Base-by-base conservation (phyloP, 2,888 invertebrate genomes). In the Chesias legatella region DNA sequence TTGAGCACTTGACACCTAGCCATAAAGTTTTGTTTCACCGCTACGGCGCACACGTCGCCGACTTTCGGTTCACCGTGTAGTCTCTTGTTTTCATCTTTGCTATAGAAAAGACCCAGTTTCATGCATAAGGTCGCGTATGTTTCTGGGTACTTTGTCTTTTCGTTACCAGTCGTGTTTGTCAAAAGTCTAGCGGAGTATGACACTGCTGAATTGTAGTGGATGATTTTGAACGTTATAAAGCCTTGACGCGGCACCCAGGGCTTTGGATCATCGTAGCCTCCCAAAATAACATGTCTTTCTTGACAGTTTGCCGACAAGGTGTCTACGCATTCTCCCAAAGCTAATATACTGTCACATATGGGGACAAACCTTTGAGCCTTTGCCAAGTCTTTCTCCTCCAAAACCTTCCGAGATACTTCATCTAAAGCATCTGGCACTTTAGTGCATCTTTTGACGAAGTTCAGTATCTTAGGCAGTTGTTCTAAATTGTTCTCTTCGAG, bases 271-370 rank as follows among this genome's bases (percentile, higher is more conserved):
- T 92, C 90, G 10, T 79, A 77, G 4, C 88, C 72, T 42, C 90
- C 77, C 7, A 94, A 71, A 3, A 91, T 53, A 0, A 77, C 75
- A 68, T 95, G 95, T 20, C 95, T 89, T 32, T 88, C 81, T 9
- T 67, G 51, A 56, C 94, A 94, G 27, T 81, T 6, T 7, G 22
- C 75, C 60, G 80, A 79, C 32, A 73, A 79, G 32, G 73, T 70
- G 48, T 90, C 84, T 1, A 82, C 79, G 63, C 95, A 95, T 37
- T 81, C 77, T 3, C 95, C 94, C 53, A 93, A 90, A 17, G 91
- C 79, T 43, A 94, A 88, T 2, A 94, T 58, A 39, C 79, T 88
- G 9, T 89, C 77, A 61, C 95, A 94, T 7, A 94, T 60, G 0
- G 88, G 81, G 13, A 84, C 70, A 7, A 77, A 61, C 0, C 60